Evolutionary conservation across 2,797 vertebrate genomes (phyloP).

Genomic region (Sylvia borin): DNA sequence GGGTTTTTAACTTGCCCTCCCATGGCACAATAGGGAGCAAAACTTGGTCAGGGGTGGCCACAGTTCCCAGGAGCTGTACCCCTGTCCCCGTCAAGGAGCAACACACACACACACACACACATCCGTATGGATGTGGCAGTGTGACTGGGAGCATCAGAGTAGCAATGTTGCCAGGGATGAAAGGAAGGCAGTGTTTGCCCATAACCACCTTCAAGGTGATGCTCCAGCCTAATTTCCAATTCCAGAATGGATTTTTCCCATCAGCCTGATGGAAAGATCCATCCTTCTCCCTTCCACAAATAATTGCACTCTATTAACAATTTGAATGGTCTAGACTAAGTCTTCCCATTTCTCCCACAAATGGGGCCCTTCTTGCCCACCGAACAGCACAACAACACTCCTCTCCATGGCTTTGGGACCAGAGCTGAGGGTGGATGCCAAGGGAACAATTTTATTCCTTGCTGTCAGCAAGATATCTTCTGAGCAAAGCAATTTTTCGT

Average conservation of each 20-base stretch:
- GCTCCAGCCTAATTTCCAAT: not conserved
- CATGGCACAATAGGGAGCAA: not conserved
- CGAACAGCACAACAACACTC: not conserved
- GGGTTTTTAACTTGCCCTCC: not conserved
- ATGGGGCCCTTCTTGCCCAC: not conserved
- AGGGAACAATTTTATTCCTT: not conserved
- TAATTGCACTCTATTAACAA: not conserved
- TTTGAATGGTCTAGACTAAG: not conserved
- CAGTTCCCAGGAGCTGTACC: not conserved
- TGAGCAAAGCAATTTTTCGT: not conserved
- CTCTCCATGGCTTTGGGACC: not conserved
- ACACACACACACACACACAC: rapidly evolving
- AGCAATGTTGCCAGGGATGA: rapidly evolving
- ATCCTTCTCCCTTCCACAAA: not conserved
- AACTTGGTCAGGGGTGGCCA: rapidly evolving
- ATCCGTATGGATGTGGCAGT: rapidly evolving
- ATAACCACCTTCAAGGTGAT: not conserved
- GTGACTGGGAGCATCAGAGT: rapidly evolving
- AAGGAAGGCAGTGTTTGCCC: not conserved
- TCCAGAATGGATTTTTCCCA: not conserved
- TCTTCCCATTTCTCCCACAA: not conserved
- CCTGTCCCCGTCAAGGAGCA: not conserved
- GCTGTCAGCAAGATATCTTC: not conserved
- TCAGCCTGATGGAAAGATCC: not conserved
- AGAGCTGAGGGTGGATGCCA: not conserved